phyloP scores from a whole-genome alignment of 1,140 invertebrate species.

The Physella acuta region DNA sequence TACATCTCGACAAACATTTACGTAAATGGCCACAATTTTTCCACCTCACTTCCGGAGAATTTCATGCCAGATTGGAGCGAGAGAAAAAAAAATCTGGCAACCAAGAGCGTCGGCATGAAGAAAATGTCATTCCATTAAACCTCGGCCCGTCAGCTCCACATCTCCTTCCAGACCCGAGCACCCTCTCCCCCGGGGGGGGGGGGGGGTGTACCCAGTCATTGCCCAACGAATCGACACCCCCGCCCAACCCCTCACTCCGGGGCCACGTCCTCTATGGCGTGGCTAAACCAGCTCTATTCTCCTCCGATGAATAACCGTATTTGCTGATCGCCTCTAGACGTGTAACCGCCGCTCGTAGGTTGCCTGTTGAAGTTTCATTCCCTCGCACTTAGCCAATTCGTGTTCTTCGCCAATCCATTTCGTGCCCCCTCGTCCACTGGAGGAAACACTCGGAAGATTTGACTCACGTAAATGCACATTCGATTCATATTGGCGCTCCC shows the following conservation, averaged over 20 bases:
- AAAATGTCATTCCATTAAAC: background rate
- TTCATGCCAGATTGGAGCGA: too few relatives aligned
- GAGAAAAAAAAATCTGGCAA: background rate
- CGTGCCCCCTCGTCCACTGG: slow-evolving; percentile 15
- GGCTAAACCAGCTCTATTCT: slow-evolving; percentile 3
- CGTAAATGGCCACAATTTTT: too few relatives aligned
- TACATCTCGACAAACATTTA: too few relatives aligned
- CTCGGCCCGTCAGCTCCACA: background rate
- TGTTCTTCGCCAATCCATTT: slow-evolving; percentile 20
- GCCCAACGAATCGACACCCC: too few relatives aligned
- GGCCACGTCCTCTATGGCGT: too few relatives aligned
- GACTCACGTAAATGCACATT: slow-evolving; percentile 18
- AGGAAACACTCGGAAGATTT: slow-evolving; percentile 15
- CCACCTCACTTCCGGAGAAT: too few relatives aligned
- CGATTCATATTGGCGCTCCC: slow-evolving; percentile 19
- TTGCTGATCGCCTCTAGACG: slow-evolving; percentile 12
- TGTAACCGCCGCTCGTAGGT: slow-evolving; percentile 3
- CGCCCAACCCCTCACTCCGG: too few relatives aligned
- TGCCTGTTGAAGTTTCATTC: slow-evolving; percentile 13
- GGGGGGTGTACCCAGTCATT: background rate
- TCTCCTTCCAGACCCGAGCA: background rate
- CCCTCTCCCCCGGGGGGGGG: background rate
- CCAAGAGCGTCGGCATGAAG: background rate
- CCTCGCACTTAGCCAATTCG: slow-evolving; percentile 18
- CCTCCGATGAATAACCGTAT: slow-evolving; percentile 12